phyloP scores from a whole-genome alignment of 2,797 vertebrate genomes.

The Mergus octosetaceus region DNA sequence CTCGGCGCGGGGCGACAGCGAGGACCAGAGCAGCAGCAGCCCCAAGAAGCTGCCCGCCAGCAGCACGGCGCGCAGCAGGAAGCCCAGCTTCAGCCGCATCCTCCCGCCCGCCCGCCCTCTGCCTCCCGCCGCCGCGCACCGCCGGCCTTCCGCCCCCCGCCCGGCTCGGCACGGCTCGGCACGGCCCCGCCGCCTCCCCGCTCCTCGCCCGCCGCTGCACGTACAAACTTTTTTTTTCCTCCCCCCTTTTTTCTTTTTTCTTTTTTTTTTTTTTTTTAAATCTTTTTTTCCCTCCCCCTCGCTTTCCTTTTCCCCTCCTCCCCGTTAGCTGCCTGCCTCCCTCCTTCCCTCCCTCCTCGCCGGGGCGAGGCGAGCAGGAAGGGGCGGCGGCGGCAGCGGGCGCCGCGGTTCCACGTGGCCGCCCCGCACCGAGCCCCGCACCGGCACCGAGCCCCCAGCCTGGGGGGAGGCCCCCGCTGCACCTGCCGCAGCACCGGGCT shows the following conservation, averaged over 20 bases:
- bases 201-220: not conserved
- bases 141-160: not conserved
- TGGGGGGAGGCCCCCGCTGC: not conserved
- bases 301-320: not conserved
- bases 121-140: slow-evolving; percentile 36
- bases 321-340: not conserved
- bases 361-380: slow-evolving; percentile 67
- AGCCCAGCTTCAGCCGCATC: slow-evolving; percentile 93
- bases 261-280: not conserved
- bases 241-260: no score
- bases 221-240: not conserved
- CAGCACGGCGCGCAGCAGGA: slow-evolving; percentile 87
- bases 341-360: no score
- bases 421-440: slow-evolving; percentile 27
- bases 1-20: slow-evolving; percentile 83
- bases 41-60: slow-evolving; percentile 88
- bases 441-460: not conserved
- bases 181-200: not conserved
- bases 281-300: not conserved
- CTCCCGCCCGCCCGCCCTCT: slow-evolving; percentile 41
- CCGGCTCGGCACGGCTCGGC: not conserved
- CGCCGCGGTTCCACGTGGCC: slow-evolving; percentile 75
- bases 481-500: not conserved
- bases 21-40: slow-evolving; percentile 90
- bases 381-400: slow-evolving; percentile 31